Percentiles rank a stretch among this genome's conserved stretches.
phyloP scores from a whole-genome alignment of 2,888 invertebrate genomes.

The Athalia cordata region DNA sequence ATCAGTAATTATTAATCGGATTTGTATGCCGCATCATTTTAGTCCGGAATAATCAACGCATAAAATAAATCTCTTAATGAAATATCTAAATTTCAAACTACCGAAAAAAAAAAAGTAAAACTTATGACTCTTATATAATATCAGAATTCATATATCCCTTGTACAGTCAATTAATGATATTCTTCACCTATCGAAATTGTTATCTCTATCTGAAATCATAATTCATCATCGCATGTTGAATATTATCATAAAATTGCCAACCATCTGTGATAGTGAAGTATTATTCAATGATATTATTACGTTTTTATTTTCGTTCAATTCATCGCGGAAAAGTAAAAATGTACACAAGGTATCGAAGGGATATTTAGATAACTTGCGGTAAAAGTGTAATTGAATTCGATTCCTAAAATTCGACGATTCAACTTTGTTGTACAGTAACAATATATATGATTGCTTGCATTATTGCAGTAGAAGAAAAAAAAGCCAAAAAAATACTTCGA shows the following conservation, averaged over 20 bases:
- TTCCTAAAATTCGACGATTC: background rate
- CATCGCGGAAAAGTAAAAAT: background rate
- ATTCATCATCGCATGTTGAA: constrained; percentile 9
- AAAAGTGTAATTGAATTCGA: background rate
- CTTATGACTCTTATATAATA: background rate
- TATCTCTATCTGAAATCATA: background rate
- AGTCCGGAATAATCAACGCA: background rate
- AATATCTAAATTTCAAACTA: background rate
- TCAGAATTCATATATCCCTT: background rate
- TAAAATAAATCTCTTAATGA: background rate
- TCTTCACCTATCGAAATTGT: background rate
- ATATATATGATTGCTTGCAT: constrained; percentile 23
- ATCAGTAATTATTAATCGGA: background rate
- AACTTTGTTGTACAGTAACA: constrained; percentile 18
- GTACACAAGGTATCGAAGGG: background rate
- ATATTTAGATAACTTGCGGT: background rate
- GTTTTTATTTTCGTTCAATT: background rate
- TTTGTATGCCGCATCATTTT: background rate
- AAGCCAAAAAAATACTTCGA: background rate
- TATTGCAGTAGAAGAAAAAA: constrained; percentile 30
- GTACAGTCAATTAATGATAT: constrained; percentile 4
- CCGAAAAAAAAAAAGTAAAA: background rate
- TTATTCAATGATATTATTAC: constrained; percentile 30
- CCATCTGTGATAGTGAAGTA: constrained; percentile 40
- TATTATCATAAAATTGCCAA: constrained; percentile 18